Conservation (phyloP, 2,113 vertebrate species). For the Nothocercus nigrocapillus region DNA sequence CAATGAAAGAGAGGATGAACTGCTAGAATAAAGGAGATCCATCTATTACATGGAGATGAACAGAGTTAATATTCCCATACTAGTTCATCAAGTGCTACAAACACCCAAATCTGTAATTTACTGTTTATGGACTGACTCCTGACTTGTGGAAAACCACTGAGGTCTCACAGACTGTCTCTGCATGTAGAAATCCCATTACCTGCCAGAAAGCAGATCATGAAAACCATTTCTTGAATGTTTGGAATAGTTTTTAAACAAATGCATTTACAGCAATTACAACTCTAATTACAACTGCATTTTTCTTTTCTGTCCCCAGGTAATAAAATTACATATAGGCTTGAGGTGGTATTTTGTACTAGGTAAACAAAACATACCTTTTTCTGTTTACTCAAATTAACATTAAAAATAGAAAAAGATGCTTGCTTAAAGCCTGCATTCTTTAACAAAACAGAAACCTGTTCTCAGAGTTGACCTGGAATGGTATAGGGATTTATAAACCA, state of each 20-base stretch:
- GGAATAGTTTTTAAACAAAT: constrained; percentile 48
- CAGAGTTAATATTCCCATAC: constrained; percentile 30
- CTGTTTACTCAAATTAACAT: neutral
- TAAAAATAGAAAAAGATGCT: neutral
- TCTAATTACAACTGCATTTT: neutral
- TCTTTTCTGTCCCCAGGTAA: neutral
- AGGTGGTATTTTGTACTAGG: neutral
- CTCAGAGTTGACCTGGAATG: neutral
- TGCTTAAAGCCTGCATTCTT: neutral
- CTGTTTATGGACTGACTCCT: neutral
- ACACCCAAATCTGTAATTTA: neutral
- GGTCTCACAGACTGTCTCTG: neutral
- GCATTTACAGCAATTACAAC: neutral
- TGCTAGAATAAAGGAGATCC: neutral
- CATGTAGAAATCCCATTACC: neutral
- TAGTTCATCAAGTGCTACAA: constrained; percentile 51
- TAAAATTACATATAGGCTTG: neutral
- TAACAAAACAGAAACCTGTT: neutral
- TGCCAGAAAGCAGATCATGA: neutral
- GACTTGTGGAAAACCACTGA: neutral
- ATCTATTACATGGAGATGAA: constrained; percentile 10
- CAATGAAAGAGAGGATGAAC: constrained; percentile 27
- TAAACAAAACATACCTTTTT: neutral
- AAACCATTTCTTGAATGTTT: neutral
- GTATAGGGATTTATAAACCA: neutral